Base-by-base conservation (phyloP, 1,140 invertebrate genomes). In the Temnothorax nylanderi region DNA sequence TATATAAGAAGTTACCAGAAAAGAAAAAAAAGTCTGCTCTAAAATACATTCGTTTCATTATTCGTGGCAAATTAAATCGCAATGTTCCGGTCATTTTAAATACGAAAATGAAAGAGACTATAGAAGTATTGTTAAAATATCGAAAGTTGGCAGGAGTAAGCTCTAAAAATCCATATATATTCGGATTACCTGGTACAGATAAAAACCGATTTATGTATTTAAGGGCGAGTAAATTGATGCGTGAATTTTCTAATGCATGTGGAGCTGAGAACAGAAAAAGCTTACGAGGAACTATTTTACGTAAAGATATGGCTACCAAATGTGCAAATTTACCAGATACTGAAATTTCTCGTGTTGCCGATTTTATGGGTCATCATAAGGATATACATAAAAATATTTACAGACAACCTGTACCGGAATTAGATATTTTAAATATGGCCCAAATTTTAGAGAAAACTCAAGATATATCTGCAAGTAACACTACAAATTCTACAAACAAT, bases 221-320 rank as follows among this genome's bases (percentile, higher is more conserved):
- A 21, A 67, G n/a, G 4, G 65, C 65, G 5, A 21, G 65, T 21
- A 26, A 69, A 21, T 69, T 69, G 18, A 69, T 69, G 65, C 65
- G 65, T 47, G 65, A 69, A 69, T 21, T n/a, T 13, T 44, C 41
- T 26, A 18, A 4, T 69, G 0, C 26, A 26, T 69, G 41, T 21
- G 65, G 41, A 10, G 41, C 41, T 13, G n/a, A 69, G 2, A 47
- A 69, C 5, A 13, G 5, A 11, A 16, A 1, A 6, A 26, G 8
- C 8, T 69, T 69, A 69, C 65, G 65, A 13, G 65, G 41, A 11
- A 69, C 41, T 18, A 69, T 26, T 47, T 69, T 69, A 47, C 41
- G 65, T 44, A 69, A 69, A 69, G n/a, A 69, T 26, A 47, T 69
- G n/a, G 65, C 65, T 26, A 69, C 65, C 47, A 69, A 69, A 69